phyloP scores from a whole-genome alignment of 2,113 vertebrate genomes.

The Deroptyus accipitrinus region DNA sequence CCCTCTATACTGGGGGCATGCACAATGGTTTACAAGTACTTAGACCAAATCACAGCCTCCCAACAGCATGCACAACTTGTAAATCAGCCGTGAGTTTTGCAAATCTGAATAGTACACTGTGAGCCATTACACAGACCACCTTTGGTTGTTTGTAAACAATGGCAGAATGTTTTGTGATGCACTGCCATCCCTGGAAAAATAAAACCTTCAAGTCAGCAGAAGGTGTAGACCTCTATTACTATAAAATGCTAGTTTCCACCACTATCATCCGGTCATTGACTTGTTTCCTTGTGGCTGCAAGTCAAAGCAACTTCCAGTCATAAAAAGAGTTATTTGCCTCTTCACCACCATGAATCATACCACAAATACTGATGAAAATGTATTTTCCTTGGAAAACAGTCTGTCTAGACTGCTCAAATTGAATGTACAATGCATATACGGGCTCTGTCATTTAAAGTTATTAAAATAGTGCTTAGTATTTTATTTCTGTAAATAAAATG shows the following conservation, averaged over 20 bases:
- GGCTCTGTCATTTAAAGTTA: constrained; percentile 31
- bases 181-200: background rate
- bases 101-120: background rate
- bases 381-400: constrained; percentile 65
- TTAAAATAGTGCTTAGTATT: constrained; percentile 47
- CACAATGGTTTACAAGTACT: background rate
- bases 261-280: constrained; percentile 39
- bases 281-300: constrained; percentile 55
- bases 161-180: background rate
- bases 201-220: constrained; percentile 65
- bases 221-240: constrained; percentile 42
- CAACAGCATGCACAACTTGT: background rate
- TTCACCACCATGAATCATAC: constrained; percentile 66
- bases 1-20: background rate
- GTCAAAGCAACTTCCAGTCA: constrained; percentile 67
- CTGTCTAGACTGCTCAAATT: constrained; percentile 61
- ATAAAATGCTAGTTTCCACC: constrained; percentile 51
- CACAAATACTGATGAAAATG: constrained; percentile 64
- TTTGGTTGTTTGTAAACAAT: background rate
- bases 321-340: constrained; percentile 65
- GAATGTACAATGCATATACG: constrained; percentile 31
- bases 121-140: background rate
- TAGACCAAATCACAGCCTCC: background rate
- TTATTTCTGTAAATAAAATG: constrained; percentile 55
- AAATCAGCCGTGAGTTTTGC: background rate